These are phyloP conservation scores for Oenanthe oenanthe DNA, from an alignment of 2,113 vertebrate species.

Conservation along the genomic window DNA sequence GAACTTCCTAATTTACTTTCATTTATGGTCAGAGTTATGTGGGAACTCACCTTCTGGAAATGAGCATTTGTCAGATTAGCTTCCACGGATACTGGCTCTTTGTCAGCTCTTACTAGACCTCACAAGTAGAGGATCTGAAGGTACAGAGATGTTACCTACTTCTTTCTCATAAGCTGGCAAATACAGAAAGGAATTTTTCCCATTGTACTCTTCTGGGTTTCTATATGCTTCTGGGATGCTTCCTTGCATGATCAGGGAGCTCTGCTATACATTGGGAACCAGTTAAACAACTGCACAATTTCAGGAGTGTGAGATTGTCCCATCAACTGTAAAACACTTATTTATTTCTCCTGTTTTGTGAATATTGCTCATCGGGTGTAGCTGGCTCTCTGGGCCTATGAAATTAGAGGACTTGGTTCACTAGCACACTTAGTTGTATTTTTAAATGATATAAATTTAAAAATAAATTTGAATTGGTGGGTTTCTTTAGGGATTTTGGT, in stretches of 20 bases:
- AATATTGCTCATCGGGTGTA: not conserved
- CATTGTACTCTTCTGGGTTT: not conserved
- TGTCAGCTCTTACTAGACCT: not conserved
- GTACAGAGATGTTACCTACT: not conserved
- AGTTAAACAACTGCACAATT: not conserved
- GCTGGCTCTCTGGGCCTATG: not conserved
- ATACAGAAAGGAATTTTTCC: not conserved
- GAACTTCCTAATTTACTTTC: not conserved
- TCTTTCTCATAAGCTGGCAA: not conserved
- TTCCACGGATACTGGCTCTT: not conserved
- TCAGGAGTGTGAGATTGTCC: not conserved
- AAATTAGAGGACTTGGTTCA: not conserved
- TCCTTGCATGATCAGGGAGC: not conserved
- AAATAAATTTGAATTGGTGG: not conserved
- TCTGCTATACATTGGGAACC: not conserved
- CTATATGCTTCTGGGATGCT: not conserved
- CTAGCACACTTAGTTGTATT: not conserved
- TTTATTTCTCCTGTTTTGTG: not conserved
- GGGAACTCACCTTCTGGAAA: not conserved
- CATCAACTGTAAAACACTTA: not conserved
- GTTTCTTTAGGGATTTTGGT: not conserved
- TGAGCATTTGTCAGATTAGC: not conserved
- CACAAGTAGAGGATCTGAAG: not conserved
- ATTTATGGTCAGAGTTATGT: not conserved
- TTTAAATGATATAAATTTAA: not conserved